These are phyloP conservation scores for Acanthopleura granulata DNA, from an alignment of 2,888 invertebrate genomes.

Conservation along the genomic window DNA sequence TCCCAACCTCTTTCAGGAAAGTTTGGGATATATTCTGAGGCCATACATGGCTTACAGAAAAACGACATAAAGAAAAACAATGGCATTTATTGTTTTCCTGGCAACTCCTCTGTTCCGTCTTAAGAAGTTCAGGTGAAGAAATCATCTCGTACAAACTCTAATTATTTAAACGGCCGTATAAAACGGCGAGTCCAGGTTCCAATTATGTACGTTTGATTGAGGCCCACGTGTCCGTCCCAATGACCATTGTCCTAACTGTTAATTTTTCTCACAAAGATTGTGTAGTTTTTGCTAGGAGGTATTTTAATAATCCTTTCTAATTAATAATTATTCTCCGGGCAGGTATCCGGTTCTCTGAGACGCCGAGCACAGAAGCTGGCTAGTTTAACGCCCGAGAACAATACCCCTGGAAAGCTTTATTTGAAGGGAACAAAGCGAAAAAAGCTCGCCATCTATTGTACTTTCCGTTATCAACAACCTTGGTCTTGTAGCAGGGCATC, in stretches of 20 bases:
- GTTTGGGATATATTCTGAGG: no score
- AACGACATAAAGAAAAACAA: no score
- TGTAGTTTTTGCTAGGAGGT: not conserved
- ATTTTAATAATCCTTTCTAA: slow-evolving; percentile 10
- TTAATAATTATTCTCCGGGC: not conserved
- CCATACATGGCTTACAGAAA: no score
- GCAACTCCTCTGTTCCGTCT: no score
- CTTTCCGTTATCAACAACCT: not conserved
- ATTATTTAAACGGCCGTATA: no score
- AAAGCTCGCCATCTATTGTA: not conserved
- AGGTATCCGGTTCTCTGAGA: slow-evolving; percentile 8
- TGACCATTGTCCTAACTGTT: not conserved
- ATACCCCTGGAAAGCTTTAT: not conserved
- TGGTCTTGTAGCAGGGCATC: not conserved
- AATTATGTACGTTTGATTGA: not conserved
- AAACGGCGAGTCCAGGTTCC: not conserved
- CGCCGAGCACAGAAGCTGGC: not conserved
- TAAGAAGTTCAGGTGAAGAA: no score
- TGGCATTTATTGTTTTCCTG: no score
- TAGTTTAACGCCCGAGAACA: slow-evolving; percentile 2
- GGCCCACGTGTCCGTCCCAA: not conserved
- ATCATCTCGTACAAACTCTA: no score
- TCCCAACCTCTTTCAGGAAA: no score
- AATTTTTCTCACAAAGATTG: slow-evolving; percentile 3
- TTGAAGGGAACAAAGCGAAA: not conserved